Evolutionary conservation across 2,113 vertebrate species (phyloP), one percentile per base, ranked within the genome.

Genomic region (Lampris incognitus): DNA sequence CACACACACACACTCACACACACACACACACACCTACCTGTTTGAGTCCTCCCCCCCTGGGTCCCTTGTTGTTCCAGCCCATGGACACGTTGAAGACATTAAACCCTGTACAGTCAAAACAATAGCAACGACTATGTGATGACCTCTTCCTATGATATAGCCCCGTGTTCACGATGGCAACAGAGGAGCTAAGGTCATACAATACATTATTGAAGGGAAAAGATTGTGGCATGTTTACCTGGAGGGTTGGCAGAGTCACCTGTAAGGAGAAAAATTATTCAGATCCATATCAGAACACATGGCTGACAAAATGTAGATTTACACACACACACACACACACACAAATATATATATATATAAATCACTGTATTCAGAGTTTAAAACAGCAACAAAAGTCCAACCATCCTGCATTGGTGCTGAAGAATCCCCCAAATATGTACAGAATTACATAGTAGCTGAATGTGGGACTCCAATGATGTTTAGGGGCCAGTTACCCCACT

Each of bases 11-110:
- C 44, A 46, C 44, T 5, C 44, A 46, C 44, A 57, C 68, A 44
- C 55, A 51, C 41, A 2, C 40, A 56, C 60, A 48, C 59, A 2
- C 46, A 72, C 84, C 65, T 55, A 95, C 94, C 93, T 92, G 74
- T 49, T 79, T 62, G n/a, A 92, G 79, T 48, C 80, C 88, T 3
- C 84, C 80, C 48, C 70, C 5, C 54, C 6, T 65, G 61, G 75
- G 6, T 8, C 59, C 62, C 40, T 37, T 70, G 4, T 49, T 63
- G n/a, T 4, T 79, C 95, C 95, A 95, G 37, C 9, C 66, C 81
- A 95, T 13, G 1, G 94, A 93, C n/a, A 95, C 89, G 50, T 93
- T 95, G 79, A 95, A 96, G 76, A 95, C 66, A 59, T 95, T 96
- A 52, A 57, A 89, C 5, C 95, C 95, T 96, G 85, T 46, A 55